Evolutionary conservation across 2,888 invertebrate genomes (phyloP), one percentile per base, ranked within the genome.

Genomic region (Odiellus spinosus): DNA sequence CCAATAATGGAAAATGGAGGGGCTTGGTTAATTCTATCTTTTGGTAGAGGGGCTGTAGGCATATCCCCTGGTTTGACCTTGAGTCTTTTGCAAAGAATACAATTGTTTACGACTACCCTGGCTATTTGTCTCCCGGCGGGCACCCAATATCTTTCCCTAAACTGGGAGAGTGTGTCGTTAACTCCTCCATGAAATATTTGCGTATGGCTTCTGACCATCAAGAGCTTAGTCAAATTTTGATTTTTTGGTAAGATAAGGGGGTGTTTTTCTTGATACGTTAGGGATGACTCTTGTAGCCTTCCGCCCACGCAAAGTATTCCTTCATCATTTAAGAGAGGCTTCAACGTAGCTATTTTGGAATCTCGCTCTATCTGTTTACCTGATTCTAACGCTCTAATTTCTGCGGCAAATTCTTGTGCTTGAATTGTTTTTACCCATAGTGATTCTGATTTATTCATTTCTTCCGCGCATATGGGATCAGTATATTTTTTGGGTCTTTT

Each of bases 151-250:
- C 15, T 11, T 6, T n/a, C n/a, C 10, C 26, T 21, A 12, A 26
- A 26, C 17, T 46, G 14, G 35, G 42, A 40, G 17, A 46, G 34
- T 8, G 34, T 35, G 14, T 38, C 39, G 6, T 20, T 6, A 18
- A 46, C 34, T 20, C 46, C 41, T 3, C 18, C 6, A 18, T 46
- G 46, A n/a, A 40, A 41, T 21, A 41, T 10, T 32, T 15, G 32
- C 18, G 35, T 14, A 14, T 41, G 41, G 36, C 36, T 44, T 2
- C 20, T 35, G 17, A 21, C 5, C 14, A 44, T 44, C 18, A 44
- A 15, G 3, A 44, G 19, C 10, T 17, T 35, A 15, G 38, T 20
- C 34, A 44, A 44, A 35, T 8, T 21, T 18, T 44, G 44, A 38
- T 15, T 17, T 36, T 44, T 26, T 4, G 26, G 3, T 35, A 44